phyloP scores from a whole-genome alignment of 2,797 vertebrate species.

The Rhincodon typus region DNA sequence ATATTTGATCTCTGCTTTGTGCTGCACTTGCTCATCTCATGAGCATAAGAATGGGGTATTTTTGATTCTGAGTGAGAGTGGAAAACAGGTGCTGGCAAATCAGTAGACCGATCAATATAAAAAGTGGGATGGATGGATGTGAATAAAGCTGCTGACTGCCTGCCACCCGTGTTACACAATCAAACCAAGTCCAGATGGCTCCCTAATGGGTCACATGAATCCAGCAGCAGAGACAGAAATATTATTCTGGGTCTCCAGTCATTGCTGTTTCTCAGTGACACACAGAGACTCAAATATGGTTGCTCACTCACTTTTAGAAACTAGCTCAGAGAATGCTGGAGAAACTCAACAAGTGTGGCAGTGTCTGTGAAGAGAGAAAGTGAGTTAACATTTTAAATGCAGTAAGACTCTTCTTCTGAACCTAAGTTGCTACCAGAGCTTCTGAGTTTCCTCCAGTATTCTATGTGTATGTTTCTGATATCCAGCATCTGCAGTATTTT shows the following conservation, averaged over 20 bases:
- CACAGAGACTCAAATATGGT: neutral
- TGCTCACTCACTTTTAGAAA: neutral
- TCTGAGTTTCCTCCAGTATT: no score
- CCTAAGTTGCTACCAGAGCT: no score
- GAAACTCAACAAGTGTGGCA: no score
- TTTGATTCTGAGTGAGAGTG: neutral
- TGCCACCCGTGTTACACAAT: neutral
- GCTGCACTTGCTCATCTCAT: neutral
- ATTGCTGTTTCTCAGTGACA: neutral
- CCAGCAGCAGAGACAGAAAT: neutral
- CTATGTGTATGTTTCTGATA: no score
- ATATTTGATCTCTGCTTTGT: neutral
- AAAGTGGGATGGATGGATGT: neutral
- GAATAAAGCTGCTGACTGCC: neutral
- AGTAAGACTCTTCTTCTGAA: no score
- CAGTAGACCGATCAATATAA: neutral
- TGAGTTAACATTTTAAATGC: no score
- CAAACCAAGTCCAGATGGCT: neutral
- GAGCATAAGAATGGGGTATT: neutral
- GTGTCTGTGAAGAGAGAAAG: no score
- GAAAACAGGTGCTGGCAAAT: neutral
- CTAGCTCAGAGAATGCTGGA: no score
- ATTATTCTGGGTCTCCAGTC: neutral
- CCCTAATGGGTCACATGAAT: no score
- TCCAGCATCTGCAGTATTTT: no score